Base-by-base conservation (phyloP, 1,140 invertebrate species). In the Steinernema feltiae region DNA sequence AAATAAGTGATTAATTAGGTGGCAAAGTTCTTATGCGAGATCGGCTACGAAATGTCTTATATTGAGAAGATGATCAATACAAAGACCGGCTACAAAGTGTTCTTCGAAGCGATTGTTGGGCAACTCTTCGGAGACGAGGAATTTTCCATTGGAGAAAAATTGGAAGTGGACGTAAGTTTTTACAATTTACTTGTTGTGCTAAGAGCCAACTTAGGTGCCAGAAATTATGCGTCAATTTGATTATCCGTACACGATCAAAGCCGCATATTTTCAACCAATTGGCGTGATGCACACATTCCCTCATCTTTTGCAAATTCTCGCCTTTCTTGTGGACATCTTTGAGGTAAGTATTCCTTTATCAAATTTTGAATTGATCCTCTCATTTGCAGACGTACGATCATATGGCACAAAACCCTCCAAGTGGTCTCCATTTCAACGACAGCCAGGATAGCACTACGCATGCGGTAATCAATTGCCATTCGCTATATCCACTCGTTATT, bases 401-500 rank as follows among this genome's bases (percentile, higher is more conserved):
- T 3, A 63, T 63, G 53, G 7, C 53, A 12, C 2, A 63, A 21
- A 63, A 63, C 24, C 53, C 53, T 63, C 53, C 53, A 15, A 63
- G 53, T 21, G 53, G 7, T 3, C 24, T 63, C 7, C 15, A 63
- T 21, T 63, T 63, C 53, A 63, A 63, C 53, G 53, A 63, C 24
- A 63, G 53, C 53, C 53, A 63, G 53, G 53, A 63, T 21, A 63
- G 53, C 24, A 63, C 53, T 3, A 63, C 53, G 53, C 53, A 63
- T 27, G 53, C 53, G 7, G 53, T 63, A 63, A 27, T 15, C 24
- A 12, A 7, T 46, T 46, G n/a, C 41, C 53, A 27, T 15, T 17
- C 53, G 15, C 24, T 63, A 21, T 27, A 12, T 3, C 3, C 12
- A 63, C 24, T 17, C 24, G 53, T 17, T 7, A 15, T n/a, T 63